Percentiles rank a stretch among this genome's conserved stretches.
phyloP scores from a whole-genome alignment of 2,113 vertebrate species.

The Lipophrys pholis region DNA sequence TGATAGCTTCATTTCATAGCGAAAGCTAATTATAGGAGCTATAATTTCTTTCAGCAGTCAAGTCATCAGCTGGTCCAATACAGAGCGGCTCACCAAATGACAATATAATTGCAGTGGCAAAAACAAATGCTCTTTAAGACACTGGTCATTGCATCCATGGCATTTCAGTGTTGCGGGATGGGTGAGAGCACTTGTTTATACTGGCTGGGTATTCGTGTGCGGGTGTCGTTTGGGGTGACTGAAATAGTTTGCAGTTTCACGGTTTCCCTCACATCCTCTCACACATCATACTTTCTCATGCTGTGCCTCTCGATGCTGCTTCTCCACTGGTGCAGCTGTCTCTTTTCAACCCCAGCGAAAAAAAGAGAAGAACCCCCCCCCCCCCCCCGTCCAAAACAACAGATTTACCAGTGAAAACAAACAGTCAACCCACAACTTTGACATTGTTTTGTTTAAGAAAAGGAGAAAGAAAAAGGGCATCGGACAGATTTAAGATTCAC shows the following conservation, averaged over 20 bases:
- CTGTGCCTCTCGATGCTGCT: constrained; percentile 32
- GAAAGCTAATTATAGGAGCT: constrained; percentile 77
- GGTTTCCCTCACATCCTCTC: constrained; percentile 12
- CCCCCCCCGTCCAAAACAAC: constrained; percentile 42
- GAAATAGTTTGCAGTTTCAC: constrained; percentile 34
- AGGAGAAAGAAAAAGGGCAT: constrained; percentile 48
- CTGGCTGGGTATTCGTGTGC: constrained; percentile 2
- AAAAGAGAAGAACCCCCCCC: neutral
- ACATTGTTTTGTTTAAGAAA: constrained; percentile 80
- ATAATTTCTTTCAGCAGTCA: constrained; percentile 73
- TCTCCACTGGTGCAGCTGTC: constrained; percentile 46
- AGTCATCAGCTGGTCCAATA: constrained; percentile 69
- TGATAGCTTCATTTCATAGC: constrained; percentile 81
- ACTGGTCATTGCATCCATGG: constrained; percentile 38
- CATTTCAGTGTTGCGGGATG: constrained; percentile 16
- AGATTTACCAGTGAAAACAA: constrained; percentile 71
- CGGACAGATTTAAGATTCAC: constrained; percentile 84
- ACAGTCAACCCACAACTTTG: constrained; percentile 73
- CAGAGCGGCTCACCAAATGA: constrained; percentile 59
- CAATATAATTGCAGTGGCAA: constrained; percentile 58
- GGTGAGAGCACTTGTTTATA: constrained; percentile 28
- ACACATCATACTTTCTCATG: constrained; percentile 27
- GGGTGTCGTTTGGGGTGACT: constrained; percentile 24
- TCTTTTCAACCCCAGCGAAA: constrained; percentile 18
- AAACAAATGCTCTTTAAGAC: constrained; percentile 67